These are phyloP conservation scores for Harpalus rubripes DNA, from an alignment of 2,888 invertebrate genomes.

Conservation along the genomic window DNA sequence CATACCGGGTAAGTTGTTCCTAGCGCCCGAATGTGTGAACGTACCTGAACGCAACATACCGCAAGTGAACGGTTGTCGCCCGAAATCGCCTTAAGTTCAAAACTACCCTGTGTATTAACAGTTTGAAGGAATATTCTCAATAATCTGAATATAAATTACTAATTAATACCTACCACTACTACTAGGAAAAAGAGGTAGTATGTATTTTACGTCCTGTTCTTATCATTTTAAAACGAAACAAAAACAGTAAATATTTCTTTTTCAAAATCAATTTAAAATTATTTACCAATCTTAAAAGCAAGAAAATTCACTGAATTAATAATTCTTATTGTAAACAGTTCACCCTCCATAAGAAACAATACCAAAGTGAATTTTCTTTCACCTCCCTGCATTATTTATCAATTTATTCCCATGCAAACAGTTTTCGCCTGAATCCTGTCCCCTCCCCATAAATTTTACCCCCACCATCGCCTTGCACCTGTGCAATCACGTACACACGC, in stretches of 20 bases:
- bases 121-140: too few relatives aligned
- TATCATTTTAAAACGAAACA: too few relatives aligned
- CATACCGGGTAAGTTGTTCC: too few relatives aligned
- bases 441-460: neutral
- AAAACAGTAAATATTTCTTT: neutral
- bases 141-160: too few relatives aligned
- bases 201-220: too few relatives aligned
- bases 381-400: neutral
- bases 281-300: neutral
- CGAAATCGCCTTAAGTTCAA: too few relatives aligned
- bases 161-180: too few relatives aligned
- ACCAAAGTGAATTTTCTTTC: neutral
- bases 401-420: neutral
- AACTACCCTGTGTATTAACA: too few relatives aligned
- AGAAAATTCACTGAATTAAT: slow-evolving; percentile 6
- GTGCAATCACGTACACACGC: neutral
- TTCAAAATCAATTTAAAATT: neutral
- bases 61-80: too few relatives aligned
- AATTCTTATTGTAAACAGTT: neutral
- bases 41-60: too few relatives aligned
- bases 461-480: neutral
- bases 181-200: too few relatives aligned
- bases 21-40: too few relatives aligned
- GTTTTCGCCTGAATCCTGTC: neutral
- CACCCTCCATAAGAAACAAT: neutral